Conservation (phyloP, 2,888 invertebrate genomes). For the Orgyia antiqua region DNA sequence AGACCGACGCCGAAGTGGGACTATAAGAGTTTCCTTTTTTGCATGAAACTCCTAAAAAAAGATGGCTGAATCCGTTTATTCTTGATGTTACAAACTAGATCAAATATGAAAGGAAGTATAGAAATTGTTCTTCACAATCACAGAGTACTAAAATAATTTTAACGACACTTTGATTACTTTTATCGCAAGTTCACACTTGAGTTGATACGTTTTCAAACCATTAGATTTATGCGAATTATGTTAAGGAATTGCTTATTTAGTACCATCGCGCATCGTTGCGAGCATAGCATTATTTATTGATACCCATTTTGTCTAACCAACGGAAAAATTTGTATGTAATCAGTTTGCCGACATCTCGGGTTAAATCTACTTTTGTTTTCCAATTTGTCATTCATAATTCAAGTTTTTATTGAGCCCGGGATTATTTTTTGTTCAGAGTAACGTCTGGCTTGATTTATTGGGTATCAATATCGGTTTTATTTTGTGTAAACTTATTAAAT, state of each 20-base stretch:
- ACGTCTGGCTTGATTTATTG: neutral
- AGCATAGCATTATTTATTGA: conserved; percentile 35
- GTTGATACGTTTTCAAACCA: conserved; percentile 71
- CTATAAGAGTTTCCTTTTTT: too few relatives aligned
- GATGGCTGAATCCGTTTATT: too few relatives aligned
- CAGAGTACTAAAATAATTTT: too few relatives aligned
- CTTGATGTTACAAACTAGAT: too few relatives aligned
- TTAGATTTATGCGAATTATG: conserved; percentile 75
- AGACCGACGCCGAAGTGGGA: too few relatives aligned
- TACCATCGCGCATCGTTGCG: conserved; percentile 37
- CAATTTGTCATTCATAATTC: conserved; percentile 8
- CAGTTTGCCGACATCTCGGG: conserved; percentile 19
- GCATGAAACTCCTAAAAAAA: too few relatives aligned
- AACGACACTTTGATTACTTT: conserved; percentile 76
- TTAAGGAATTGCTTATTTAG: conserved; percentile 68
- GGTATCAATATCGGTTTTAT: neutral
- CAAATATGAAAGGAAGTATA: too few relatives aligned
- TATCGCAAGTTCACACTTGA: conserved; percentile 73
- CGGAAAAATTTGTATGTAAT: conserved; percentile 32
- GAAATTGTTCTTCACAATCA: too few relatives aligned
- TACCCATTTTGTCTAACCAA: conserved; percentile 26
- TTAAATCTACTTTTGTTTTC: conserved; percentile 14
- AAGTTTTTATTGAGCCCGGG: conserved; percentile 1
- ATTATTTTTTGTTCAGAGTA: neutral
- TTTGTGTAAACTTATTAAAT: too few relatives aligned